Evolutionary conservation across 1,140 invertebrate species (phyloP).

Genomic region (Camponotus vicinus): DNA sequence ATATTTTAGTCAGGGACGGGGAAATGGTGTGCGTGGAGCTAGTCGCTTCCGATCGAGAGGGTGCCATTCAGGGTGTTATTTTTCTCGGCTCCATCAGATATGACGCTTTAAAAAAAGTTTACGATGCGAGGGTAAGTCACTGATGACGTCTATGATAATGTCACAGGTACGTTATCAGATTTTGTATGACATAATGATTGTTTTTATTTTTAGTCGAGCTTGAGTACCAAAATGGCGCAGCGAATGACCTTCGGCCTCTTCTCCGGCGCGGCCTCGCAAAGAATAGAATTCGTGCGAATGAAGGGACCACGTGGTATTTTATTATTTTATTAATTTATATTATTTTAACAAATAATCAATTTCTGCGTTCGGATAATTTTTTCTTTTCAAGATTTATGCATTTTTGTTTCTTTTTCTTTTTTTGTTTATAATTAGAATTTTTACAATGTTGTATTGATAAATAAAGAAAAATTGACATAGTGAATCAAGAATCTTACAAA

Average conservation of each 20-base stretch:
- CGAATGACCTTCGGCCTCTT: constrained; percentile 98
- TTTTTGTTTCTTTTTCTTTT: too few relatives aligned
- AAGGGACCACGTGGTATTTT: constrained; percentile 94
- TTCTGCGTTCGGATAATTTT: not conserved
- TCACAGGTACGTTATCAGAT: not conserved
- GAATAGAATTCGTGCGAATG: constrained; percentile 99
- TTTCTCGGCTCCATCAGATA: constrained; percentile 99
- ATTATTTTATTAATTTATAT: constrained; percentile 2
- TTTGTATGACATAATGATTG: constrained; percentile 12
- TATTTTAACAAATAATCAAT: not conserved
- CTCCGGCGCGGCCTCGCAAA: constrained; percentile 91
- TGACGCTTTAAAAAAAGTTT: constrained; percentile 98
- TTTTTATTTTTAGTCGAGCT: constrained; percentile 91
- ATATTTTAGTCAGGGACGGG: constrained; percentile 97
- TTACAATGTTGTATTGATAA: too few relatives aligned
- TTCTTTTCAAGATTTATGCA: too few relatives aligned
- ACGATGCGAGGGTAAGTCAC: constrained; percentile 95
- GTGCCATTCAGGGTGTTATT: constrained; percentile 95
- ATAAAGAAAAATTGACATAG: too few relatives aligned
- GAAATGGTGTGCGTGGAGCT: constrained; percentile 99
- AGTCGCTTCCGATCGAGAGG: constrained; percentile 95
- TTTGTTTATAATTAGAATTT: too few relatives aligned
- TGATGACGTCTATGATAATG: too few relatives aligned
- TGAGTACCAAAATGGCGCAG: constrained; percentile 97
- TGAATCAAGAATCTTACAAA: too few relatives aligned